Conservation (phyloP, 2,888 invertebrate species). For the Cosmorhoe ocellata region DNA sequence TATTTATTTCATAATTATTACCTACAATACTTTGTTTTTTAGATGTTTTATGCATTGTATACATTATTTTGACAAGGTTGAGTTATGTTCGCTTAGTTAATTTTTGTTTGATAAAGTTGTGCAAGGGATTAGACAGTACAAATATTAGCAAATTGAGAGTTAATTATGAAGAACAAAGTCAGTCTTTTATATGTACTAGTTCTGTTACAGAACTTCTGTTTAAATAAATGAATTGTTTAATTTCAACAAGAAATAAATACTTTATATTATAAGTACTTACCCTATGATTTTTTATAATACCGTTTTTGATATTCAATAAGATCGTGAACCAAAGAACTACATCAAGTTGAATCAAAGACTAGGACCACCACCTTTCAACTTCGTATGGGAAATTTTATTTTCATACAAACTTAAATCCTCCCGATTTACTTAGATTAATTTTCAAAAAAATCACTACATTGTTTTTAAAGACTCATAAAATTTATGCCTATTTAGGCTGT, state of each 20-base stretch:
- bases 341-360: no score
- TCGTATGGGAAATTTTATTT: no score
- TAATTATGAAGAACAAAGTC: slow-evolving; percentile 3
- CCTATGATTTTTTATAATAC: no score
- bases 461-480: no score
- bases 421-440: no score
- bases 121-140: slow-evolving; percentile 2
- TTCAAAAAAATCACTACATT: no score
- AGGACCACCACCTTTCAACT: no score
- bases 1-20: slow-evolving; percentile 1
- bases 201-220: no score
- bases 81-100: slow-evolving; percentile 1
- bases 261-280: background rate
- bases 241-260: background rate
- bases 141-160: slow-evolving; percentile 6
- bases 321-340: no score
- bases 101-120: slow-evolving; percentile 5
- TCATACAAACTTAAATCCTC: no score
- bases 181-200: slow-evolving; percentile 2
- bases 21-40: background rate
- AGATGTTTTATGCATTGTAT: background rate
- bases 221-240: background rate
- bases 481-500: no score
- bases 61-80: slow-evolving; percentile 1
- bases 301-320: no score